Conservation (phyloP, 2,888 invertebrate species). For the Diarsia dahlii region DNA sequence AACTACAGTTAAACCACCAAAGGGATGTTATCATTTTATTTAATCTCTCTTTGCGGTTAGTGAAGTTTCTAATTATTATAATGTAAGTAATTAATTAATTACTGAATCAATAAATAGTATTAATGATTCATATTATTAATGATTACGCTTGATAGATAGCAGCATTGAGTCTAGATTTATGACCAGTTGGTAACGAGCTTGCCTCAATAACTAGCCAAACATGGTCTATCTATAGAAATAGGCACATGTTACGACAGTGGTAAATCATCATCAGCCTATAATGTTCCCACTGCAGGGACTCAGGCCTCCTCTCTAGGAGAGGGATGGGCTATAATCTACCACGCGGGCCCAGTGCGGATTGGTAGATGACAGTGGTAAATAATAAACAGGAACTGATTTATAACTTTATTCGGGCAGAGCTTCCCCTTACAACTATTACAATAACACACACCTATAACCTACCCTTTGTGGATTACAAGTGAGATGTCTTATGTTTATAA, state of each 20-base stretch:
- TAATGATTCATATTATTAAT: slow-evolving; percentile 9
- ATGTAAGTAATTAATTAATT: slow-evolving; percentile 10
- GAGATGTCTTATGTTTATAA: background rate
- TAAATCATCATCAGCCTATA: no score
- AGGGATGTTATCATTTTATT: slow-evolving; percentile 25
- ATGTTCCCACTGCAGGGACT: no score
- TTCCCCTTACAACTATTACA: no score
- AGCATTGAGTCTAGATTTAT: background rate
- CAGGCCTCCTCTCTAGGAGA: no score
- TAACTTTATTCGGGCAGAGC: no score
- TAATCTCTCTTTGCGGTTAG: slow-evolving; percentile 14
- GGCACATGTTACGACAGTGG: no score
- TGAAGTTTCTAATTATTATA: slow-evolving; percentile 15
- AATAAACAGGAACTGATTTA: no score
- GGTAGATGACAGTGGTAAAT: no score
- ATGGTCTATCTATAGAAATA: background rate
- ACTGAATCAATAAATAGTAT: background rate
- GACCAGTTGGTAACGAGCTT: background rate
- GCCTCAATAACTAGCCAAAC: background rate
- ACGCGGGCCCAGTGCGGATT: no score
- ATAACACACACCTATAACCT: background rate
- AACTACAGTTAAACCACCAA: background rate
- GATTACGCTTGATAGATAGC: background rate
- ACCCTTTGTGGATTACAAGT: background rate
- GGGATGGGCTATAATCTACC: no score